Conservation (phyloP, 2,888 invertebrate genomes). For the Acrobasis repandana region DNA sequence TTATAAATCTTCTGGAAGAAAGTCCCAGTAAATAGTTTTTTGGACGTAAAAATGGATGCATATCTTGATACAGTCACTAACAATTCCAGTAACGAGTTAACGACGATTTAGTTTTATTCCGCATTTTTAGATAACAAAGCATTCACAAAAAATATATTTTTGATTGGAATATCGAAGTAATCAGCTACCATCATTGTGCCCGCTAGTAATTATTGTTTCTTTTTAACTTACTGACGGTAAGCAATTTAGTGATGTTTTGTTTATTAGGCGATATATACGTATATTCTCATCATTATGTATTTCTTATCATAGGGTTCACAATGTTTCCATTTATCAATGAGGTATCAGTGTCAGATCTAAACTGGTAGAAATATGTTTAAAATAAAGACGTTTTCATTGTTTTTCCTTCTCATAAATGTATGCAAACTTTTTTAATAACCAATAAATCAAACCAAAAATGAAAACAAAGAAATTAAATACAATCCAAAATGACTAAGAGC, state of each 20-base stretch:
- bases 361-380: conserved; percentile 37
- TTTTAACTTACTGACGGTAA: conserved; percentile 36
- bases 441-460: too few species aligned
- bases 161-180: background rate
- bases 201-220: conserved; percentile 31
- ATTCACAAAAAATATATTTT: too few species aligned
- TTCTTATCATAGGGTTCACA: conserved; percentile 50
- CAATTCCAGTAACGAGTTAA: background rate
- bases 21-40: background rate
- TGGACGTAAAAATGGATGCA: background rate
- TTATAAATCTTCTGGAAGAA: background rate
- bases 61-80: background rate
- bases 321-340: conserved; percentile 44
- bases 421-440: too few species aligned
- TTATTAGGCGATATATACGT: conserved; percentile 40
- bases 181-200: conserved; percentile 38
- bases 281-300: conserved; percentile 48
- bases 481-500: too few species aligned
- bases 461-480: too few species aligned
- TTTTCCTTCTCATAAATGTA: conserved; percentile 58
- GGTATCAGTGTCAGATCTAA: conserved; percentile 45
- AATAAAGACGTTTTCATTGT: conserved; percentile 49
- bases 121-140: background rate
- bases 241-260: conserved; percentile 39
- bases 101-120: background rate